A percentile compares a stretch with the other conserved stretches of the same genome.
Conservation (phyloP, 2,888 invertebrate genomes). For the Conomelus anceps region DNA sequence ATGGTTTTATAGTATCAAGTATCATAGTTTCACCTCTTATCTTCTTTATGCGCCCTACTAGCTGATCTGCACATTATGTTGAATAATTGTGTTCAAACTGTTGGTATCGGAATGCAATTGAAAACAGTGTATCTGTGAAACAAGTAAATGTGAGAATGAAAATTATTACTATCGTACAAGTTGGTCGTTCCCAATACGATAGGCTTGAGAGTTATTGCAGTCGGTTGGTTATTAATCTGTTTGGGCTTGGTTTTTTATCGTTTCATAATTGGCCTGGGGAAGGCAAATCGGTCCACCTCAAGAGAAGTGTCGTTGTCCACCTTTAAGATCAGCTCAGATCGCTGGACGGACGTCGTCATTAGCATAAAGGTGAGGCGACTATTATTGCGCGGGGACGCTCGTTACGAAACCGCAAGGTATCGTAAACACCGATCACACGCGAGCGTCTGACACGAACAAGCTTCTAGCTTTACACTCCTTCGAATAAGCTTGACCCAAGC, state of each 20-base stretch:
- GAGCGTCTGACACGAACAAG: neutral
- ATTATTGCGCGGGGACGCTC: neutral
- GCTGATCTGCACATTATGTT: too few relatives aligned
- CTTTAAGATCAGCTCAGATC: neutral
- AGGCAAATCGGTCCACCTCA: neutral
- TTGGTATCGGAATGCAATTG: neutral
- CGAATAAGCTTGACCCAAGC: neutral
- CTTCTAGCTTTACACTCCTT: neutral
- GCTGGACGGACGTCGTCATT: neutral
- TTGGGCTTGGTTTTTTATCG: neutral
- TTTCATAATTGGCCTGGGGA: neutral
- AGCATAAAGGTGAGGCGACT: neutral
- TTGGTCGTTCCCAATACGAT: neutral
- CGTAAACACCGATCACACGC: neutral
- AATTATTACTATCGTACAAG: neutral
- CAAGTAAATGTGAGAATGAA: neutral
- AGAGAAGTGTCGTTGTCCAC: neutral
- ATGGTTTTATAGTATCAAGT: too few relatives aligned
- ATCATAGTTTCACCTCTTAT: too few relatives aligned
- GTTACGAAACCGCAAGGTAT: neutral
- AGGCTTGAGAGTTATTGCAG: neutral
- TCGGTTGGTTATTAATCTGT: neutral
- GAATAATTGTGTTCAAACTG: neutral
- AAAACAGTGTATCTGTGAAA: neutral
- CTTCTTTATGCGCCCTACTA: too few relatives aligned